Evolutionary conservation across 2,888 invertebrate species (phyloP), one percentile per base, ranked within the genome.

Genomic region (Dicycla oo): DNA sequence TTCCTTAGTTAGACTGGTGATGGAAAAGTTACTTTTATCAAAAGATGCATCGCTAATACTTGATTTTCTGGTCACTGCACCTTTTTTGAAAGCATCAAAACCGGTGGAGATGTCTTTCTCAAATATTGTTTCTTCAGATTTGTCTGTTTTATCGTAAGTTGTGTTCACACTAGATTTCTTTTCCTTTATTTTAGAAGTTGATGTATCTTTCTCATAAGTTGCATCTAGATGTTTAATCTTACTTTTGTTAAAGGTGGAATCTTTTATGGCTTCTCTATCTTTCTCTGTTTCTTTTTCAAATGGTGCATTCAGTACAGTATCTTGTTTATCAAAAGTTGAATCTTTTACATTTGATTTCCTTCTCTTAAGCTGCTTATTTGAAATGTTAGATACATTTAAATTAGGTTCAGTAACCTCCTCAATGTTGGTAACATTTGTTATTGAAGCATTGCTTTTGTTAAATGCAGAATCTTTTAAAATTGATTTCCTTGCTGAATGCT

Each of bases 81-180:
- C 75, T 66, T 73, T 74, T 66, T 73, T 78, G 30, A 81, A 81
- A 66, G 83, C 85, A 58, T 88, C 87, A 73, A 82, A 86, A 23
- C 84, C 74, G 20, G 70, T 54, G 4, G 78, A 73, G 56, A 3
- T 45, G 43, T 78, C 78, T 77, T 86, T 74, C 53, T 78, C 79
- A 78, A 71, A 78, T 51, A 72, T 75, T n/a, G 73, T 73, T 43
- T 79, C 77, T 63, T 71, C 57, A 5, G 13, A 60, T 56, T 84
- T 88, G 20, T 89, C 84, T 69, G 73, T 80, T 69, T 84, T 88
- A 60, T 89, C 85, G 72, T 80, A 85, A n/a, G 82, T 85, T 18
- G 75, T 57, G 66, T 88, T 81, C 0, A 77, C 38, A 60, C 61
- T 73, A 5, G 67, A 62, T 43, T 73, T 69, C 5, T 61, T 67